phyloP scores from a whole-genome alignment of 2,113 vertebrate genomes.

The Cryptotis parvus region DNA sequence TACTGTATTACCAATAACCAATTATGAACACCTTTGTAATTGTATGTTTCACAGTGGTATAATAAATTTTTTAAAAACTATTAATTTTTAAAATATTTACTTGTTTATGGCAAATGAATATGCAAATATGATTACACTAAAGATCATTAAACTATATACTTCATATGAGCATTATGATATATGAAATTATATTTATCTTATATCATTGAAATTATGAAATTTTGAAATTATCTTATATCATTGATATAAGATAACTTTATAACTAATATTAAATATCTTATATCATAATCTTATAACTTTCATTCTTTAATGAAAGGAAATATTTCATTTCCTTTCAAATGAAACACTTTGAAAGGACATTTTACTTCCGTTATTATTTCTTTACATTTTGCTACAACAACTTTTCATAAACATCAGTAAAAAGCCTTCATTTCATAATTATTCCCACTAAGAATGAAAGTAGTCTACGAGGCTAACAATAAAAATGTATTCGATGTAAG shows the following conservation, averaged over 20 bases:
- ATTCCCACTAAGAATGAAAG: background rate
- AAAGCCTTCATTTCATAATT: background rate
- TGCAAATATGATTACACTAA: background rate
- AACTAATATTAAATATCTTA: too few relatives aligned
- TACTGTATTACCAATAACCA: too few relatives aligned
- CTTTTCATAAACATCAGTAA: background rate
- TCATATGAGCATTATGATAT: background rate
- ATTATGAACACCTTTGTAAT: too few relatives aligned
- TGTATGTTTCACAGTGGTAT: too few relatives aligned
- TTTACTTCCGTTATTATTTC: background rate
- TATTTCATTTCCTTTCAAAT: too few relatives aligned
- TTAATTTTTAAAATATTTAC: background rate
- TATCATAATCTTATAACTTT: too few relatives aligned
- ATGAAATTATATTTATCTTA: too few relatives aligned
- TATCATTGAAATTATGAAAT: too few relatives aligned
- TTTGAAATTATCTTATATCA: too few relatives aligned
- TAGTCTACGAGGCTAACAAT: background rate
- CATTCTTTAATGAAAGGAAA: too few relatives aligned
- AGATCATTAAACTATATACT: background rate
- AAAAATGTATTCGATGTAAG: background rate
- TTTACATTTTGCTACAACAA: background rate
- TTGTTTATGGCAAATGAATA: background rate
- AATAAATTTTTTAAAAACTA: background rate
- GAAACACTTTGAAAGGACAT: background rate
- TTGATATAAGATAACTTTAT: too few relatives aligned